phyloP scores from a whole-genome alignment of 2,888 invertebrate genomes.

The Ariolimax columbianus region DNA sequence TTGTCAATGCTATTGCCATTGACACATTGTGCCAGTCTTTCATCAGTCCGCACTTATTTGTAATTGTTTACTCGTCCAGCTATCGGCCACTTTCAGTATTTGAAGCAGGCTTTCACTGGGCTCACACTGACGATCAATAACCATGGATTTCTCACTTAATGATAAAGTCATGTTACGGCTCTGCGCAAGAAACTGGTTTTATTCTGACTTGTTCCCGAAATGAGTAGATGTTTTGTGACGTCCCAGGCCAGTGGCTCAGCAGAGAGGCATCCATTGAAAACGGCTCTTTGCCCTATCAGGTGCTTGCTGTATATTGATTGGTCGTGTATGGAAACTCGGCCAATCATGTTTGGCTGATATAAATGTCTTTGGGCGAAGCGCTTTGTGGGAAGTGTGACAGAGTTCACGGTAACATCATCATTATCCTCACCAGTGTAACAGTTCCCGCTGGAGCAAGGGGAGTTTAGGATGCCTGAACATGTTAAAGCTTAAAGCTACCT shows the following conservation, averaged over 20 bases:
- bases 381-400: not conserved
- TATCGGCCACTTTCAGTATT: not conserved
- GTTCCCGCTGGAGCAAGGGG: too few species aligned
- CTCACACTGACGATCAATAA: slow-evolving; percentile 12
- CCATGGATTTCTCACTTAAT: slow-evolving; percentile 22
- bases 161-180: slow-evolving; percentile 18
- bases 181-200: not conserved
- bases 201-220: not conserved
- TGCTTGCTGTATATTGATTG: slow-evolving; percentile 25
- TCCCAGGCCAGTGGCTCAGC: not conserved
- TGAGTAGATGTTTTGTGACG: not conserved
- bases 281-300: not conserved
- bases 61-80: not conserved
- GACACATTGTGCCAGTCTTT: too few species aligned
- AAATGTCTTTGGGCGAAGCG: not conserved
- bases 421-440: too few species aligned
- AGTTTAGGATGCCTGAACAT: too few species aligned
- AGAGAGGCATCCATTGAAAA: not conserved
- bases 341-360: not conserved
- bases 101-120: not conserved
- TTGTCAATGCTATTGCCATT: too few species aligned
- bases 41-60: not conserved
- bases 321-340: not conserved
- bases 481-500: too few species aligned
- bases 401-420: too few species aligned